phyloP scores from a whole-genome alignment of 2,888 invertebrate genomes.

The Sericinus montela region DNA sequence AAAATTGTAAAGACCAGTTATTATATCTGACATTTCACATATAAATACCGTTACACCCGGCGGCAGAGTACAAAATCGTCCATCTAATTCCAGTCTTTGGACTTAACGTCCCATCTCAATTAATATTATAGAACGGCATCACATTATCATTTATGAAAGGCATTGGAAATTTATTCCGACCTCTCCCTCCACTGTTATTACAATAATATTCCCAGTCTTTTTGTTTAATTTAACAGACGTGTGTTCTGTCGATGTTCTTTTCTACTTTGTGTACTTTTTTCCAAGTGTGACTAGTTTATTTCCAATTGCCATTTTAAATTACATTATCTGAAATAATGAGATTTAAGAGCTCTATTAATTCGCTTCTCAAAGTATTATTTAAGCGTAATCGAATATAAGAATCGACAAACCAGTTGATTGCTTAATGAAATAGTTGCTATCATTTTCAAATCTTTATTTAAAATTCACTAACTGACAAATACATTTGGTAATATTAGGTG shows the following conservation, averaged over 20 bases:
- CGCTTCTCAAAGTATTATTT: no score
- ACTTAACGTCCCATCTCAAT: not conserved
- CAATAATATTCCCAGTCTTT: not conserved
- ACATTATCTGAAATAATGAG: not conserved
- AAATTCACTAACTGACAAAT: no score
- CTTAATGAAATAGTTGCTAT: no score
- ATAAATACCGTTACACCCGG: not conserved
- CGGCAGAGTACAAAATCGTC: not conserved
- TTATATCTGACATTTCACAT: conserved; percentile 9
- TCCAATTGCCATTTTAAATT: not conserved
- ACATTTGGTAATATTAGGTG: no score
- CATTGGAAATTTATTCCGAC: conserved; percentile 8
- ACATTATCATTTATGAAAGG: conserved; percentile 1
- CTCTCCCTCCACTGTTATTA: conserved; percentile 1
- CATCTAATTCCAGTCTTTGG: not conserved
- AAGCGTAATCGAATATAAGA: no score
- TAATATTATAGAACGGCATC: not conserved
- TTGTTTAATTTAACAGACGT: conserved; percentile 2
- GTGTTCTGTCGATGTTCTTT: not conserved
- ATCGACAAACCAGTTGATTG: no score
- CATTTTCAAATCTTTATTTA: no score
- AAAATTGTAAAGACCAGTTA: conserved; percentile 4
- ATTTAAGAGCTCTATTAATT: not conserved
- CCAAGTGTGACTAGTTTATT: not conserved
- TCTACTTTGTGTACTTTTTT: not conserved